phyloP scores from a whole-genome alignment of 2,888 invertebrate species.

The Nycteola revayana region DNA sequence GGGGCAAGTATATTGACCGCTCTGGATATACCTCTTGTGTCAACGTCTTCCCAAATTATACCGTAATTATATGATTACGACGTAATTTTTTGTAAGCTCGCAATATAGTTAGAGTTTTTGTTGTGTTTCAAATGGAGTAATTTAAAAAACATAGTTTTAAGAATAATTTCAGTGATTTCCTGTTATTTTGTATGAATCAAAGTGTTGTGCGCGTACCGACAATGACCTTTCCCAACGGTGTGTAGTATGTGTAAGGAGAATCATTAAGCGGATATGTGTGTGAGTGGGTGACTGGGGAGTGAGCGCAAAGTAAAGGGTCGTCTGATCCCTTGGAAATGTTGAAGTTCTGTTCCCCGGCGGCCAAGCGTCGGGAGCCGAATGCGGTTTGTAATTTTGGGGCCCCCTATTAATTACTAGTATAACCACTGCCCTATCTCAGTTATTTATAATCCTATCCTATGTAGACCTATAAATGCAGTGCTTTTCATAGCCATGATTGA shows the following conservation, averaged over 20 bases:
- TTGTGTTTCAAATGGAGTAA: constrained; percentile 11
- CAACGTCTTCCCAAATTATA: constrained; percentile 19
- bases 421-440: too few species aligned
- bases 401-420: too few species aligned
- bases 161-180: constrained; percentile 1
- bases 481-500: too few species aligned
- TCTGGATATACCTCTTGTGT: constrained; percentile 17
- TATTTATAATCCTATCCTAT: too few species aligned
- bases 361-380: constrained; percentile 76
- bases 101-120: constrained; percentile 13
- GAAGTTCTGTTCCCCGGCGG: constrained; percentile 83
- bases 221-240: constrained; percentile 33
- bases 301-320: constrained; percentile 35
- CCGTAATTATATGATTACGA: constrained; percentile 34
- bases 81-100: constrained; percentile 30
- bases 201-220: constrained; percentile 3
- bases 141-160: constrained; percentile 8
- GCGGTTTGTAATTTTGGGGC: constrained; percentile 54
- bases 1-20: constrained; percentile 37
- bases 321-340: constrained; percentile 68
- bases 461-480: too few species aligned
- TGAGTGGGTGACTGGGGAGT: constrained; percentile 25
- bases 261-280: constrained; percentile 30
- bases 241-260: constrained; percentile 32
- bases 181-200: background rate